Evolutionary conservation across 2,888 invertebrate species (phyloP), one percentile per base, ranked within the genome.

Genomic region (Deladenus siricidicola): DNA sequence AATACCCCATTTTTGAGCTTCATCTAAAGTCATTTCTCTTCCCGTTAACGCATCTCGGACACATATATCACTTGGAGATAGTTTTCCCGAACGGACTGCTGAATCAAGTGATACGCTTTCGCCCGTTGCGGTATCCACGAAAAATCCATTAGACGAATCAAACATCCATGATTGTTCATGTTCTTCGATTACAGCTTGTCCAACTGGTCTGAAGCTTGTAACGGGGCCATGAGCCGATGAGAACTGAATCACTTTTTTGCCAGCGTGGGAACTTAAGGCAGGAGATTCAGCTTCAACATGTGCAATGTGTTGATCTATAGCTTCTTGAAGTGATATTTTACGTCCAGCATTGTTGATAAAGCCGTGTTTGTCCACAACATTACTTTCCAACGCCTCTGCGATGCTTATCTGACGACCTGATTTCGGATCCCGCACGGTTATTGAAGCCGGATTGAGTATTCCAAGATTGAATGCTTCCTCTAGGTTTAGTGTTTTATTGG

Each of bases 401-500:
- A 93, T 86, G n/a, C 85, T 86, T 10, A 93, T 76, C 1, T 85
- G 80, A 70, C 89, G 87, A 56, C 90, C 88, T 61, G 87, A 85
- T 75, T 87, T 85, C 0, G 88, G 87, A 82, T 94, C 91, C 75
- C 86, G 86, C 39, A 90, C 85, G 1, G 89, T 87, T 55, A 89
- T 82, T 56, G 88, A 86, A 68, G 86, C 85, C 2, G 86, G 85
- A 78, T 88, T 88, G 48, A 91, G 87, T 52, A 88, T 84, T 17
- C 78, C 78, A 14, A 76, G 67, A 43, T 74, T 73, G 55, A 77
- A 68, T 30, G 78, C 89, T 80, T 92, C 91, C 79, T 88, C 86
- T 70, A 93, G 87, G 62, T 88, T 87, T 48, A 90, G 85, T 57
- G 87, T 82, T 69, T 89, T 84, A 79, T 90, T 90, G 4, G 90